A percentile compares a stretch with the other conserved stretches of the same genome.
phyloP scores from a whole-genome alignment of 2,113 vertebrate genomes.

The Sebastes fasciatus region DNA sequence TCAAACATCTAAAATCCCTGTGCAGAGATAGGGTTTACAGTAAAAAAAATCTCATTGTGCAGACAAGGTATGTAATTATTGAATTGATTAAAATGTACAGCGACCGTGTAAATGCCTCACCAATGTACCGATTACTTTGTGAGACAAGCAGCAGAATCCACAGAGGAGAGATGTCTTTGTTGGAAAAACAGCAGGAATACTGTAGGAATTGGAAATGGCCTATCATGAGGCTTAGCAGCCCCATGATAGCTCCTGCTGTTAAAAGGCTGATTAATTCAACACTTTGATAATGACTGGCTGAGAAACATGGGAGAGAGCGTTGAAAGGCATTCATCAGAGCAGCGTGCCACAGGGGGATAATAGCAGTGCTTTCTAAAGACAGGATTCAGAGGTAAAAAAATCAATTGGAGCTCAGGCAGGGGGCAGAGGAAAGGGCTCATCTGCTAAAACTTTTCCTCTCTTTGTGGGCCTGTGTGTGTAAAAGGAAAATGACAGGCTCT shows the following conservation, averaged over 20 bases:
- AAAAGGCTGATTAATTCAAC: slow-evolving; percentile 80
- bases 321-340: slow-evolving; percentile 76
- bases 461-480: slow-evolving; percentile 13
- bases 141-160: slow-evolving; percentile 40
- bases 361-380: slow-evolving; percentile 70
- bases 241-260: slow-evolving; percentile 71
- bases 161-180: slow-evolving; percentile 44
- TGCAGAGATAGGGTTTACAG: not conserved
- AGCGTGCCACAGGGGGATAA: slow-evolving; percentile 68
- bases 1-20: not conserved
- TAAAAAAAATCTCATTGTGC: not conserved
- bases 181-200: slow-evolving; percentile 52
- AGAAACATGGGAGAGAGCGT: slow-evolving; percentile 61
- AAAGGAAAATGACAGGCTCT: not conserved
- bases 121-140: slow-evolving; percentile 29
- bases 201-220: slow-evolving; percentile 59
- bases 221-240: slow-evolving; percentile 62
- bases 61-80: not conserved
- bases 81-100: slow-evolving; percentile 32
- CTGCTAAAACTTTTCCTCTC: slow-evolving; percentile 46
- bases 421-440: slow-evolving; percentile 49
- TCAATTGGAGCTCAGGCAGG: slow-evolving; percentile 56
- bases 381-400: slow-evolving; percentile 60
- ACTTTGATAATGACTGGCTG: slow-evolving; percentile 76
- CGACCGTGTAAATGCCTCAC: slow-evolving; percentile 18